phyloP scores from a whole-genome alignment of 2,888 invertebrate genomes.

The Hyposoter didymator region DNA sequence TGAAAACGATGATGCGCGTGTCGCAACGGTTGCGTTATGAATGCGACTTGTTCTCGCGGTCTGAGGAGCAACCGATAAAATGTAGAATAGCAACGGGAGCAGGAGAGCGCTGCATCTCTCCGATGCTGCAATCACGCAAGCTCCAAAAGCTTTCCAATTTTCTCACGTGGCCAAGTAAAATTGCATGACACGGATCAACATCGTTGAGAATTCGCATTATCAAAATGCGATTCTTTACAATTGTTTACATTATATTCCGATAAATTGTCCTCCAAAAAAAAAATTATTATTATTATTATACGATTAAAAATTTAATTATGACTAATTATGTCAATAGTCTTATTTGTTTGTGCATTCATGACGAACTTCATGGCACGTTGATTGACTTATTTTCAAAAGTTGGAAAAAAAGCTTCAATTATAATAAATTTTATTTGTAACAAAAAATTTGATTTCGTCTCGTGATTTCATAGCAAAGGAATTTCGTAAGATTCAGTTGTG shows the following conservation, averaged over 20 bases:
- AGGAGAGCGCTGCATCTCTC: slow-evolving; percentile 35
- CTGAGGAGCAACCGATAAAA: slow-evolving; percentile 18
- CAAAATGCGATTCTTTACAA: too few relatives aligned
- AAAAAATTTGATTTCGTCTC: neutral
- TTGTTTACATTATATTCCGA: too few relatives aligned
- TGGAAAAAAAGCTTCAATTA: neutral
- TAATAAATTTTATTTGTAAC: neutral
- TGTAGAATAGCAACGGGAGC: slow-evolving; percentile 20
- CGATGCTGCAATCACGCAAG: slow-evolving; percentile 53
- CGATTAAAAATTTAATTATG: too few relatives aligned
- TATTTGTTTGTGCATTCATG: too few relatives aligned
- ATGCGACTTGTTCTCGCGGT: slow-evolving; percentile 8
- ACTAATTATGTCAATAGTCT: too few relatives aligned
- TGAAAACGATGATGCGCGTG: neutral
- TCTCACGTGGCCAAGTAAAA: neutral
- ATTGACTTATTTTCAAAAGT: too few relatives aligned
- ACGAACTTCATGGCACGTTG: too few relatives aligned
- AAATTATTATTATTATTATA: too few relatives aligned
- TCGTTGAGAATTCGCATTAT: neutral
- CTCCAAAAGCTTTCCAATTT: slow-evolving; percentile 41
- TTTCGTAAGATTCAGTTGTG: slow-evolving; percentile 27
- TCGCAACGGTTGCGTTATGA: slow-evolving; percentile 1
- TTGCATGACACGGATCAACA: neutral
- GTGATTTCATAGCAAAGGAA: neutral
- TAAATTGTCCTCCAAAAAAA: too few relatives aligned